Percentiles rank a stretch among this genome's conserved stretches.
Conservation (phyloP, 2,888 invertebrate species). For the Polydrusus pterygomalis region DNA sequence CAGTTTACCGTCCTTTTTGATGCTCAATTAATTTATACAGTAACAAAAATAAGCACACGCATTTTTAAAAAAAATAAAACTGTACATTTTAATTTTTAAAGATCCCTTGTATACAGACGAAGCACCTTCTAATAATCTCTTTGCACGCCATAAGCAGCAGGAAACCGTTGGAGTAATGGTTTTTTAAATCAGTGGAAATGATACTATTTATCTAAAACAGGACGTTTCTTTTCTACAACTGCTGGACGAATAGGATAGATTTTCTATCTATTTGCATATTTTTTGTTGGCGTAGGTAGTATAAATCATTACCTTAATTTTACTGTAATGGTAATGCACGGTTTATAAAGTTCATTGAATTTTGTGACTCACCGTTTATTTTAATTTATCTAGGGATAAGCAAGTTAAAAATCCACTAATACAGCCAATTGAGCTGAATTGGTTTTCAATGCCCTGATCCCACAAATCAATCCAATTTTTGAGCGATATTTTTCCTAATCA, state of each 20-base stretch:
- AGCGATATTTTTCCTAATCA: too few relatives aligned
- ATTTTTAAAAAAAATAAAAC: background rate
- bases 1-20: too few relatives aligned
- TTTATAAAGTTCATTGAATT: slow-evolving; percentile 6
- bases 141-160: slow-evolving; percentile 45
- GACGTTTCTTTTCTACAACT: slow-evolving; percentile 18
- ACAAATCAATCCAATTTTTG: too few relatives aligned
- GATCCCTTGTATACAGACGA: background rate
- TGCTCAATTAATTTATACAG: too few relatives aligned
- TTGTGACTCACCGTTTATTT: background rate
- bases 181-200: slow-evolving; percentile 47
- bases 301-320: slow-evolving; percentile 12
- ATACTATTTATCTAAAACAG: slow-evolving; percentile 45
- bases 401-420: too few relatives aligned
- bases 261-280: slow-evolving; percentile 23
- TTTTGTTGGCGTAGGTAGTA: slow-evolving; percentile 20
- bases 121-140: slow-evolving; percentile 30
- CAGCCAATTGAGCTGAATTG: too few relatives aligned
- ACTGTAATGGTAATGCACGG: slow-evolving; percentile 9
- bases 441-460: too few relatives aligned
- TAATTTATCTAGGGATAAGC: too few relatives aligned
- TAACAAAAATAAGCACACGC: too few relatives aligned
- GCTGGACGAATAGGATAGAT: slow-evolving; percentile 15
- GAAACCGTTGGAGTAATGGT: slow-evolving; percentile 48
- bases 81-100: background rate